A percentile compares a stretch with the other conserved stretches of the same genome.
Conservation (phyloP, 2,797 vertebrate species). For the Muscicapa comitata region DNA sequence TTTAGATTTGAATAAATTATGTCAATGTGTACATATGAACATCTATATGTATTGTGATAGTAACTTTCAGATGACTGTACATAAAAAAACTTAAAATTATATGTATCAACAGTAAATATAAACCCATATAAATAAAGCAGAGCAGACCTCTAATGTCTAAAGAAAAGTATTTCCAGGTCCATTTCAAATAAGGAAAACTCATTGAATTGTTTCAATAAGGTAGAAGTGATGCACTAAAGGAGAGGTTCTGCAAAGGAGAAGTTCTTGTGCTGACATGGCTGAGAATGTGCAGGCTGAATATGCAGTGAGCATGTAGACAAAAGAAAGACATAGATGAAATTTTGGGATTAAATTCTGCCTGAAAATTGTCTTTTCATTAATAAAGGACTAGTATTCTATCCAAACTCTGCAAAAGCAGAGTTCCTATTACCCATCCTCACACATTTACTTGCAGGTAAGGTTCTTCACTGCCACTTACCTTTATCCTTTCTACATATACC, state of each 20-base stretch:
- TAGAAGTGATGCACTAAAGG: neutral
- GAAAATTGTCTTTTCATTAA: neutral
- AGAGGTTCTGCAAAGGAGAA: neutral
- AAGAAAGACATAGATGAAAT: neutral
- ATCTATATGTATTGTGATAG: neutral
- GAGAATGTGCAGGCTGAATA: neutral
- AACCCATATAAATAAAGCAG: neutral
- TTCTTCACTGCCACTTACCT: neutral
- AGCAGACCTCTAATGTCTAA: neutral
- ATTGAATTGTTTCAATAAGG: neutral
- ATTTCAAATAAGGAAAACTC: neutral
- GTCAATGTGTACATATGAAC: neutral
- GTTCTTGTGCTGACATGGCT: neutral
- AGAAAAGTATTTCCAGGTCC: neutral
- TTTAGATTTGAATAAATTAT: neutral
- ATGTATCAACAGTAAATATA: neutral
- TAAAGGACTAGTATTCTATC: neutral
- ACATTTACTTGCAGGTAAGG: neutral
- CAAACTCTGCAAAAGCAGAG: neutral
- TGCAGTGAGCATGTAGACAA: neutral
- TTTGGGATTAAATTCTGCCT: neutral
- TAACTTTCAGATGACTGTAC: neutral
- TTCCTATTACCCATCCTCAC: neutral
- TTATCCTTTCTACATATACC: neutral
- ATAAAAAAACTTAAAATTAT: neutral